phyloP scores from a whole-genome alignment of 2,797 vertebrate genomes.

The Coccyzus lansbergi region DNA sequence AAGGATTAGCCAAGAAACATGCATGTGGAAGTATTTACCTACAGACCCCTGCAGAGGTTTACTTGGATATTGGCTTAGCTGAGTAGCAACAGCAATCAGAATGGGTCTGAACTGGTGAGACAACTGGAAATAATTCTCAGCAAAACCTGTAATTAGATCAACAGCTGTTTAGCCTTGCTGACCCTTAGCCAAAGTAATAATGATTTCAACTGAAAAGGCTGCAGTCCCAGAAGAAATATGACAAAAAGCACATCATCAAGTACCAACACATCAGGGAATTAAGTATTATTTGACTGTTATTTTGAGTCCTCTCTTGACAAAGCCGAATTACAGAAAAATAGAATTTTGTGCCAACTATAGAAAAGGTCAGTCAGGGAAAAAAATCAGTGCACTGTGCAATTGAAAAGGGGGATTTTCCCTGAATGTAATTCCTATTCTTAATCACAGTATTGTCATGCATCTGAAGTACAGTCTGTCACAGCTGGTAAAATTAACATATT shows the following conservation, averaged over 20 bases:
- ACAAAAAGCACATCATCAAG: conserved; percentile 6
- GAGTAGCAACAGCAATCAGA: not conserved
- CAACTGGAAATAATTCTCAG: conserved; percentile 19
- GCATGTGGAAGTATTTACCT: not conserved
- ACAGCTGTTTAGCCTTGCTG: conserved; percentile 1
- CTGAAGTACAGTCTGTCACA: not conserved
- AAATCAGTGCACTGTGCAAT: rapidly evolving
- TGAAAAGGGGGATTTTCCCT: not conserved
- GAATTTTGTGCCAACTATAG: not conserved
- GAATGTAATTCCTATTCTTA: not conserved
- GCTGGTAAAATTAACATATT: not conserved
- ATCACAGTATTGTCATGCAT: rapidly evolving
- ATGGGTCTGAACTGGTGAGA: not conserved
- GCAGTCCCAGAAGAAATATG: conserved; percentile 29
- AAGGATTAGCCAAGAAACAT: not conserved
- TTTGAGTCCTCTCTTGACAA: not conserved
- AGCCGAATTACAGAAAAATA: not conserved
- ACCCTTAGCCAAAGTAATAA: conserved; percentile 8
- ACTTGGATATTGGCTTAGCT: not conserved
- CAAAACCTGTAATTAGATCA: conserved; percentile 44
- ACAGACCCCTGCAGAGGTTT: not conserved
- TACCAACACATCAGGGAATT: not conserved
- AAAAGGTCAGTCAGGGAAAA: not conserved
- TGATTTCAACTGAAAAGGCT: conserved; percentile 34
- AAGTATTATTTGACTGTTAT: not conserved